A percentile compares a stretch with the other conserved stretches of the same genome.
Evolutionary conservation across 2,797 vertebrate species (phyloP).

Genomic region (Nothura maculosa): DNA sequence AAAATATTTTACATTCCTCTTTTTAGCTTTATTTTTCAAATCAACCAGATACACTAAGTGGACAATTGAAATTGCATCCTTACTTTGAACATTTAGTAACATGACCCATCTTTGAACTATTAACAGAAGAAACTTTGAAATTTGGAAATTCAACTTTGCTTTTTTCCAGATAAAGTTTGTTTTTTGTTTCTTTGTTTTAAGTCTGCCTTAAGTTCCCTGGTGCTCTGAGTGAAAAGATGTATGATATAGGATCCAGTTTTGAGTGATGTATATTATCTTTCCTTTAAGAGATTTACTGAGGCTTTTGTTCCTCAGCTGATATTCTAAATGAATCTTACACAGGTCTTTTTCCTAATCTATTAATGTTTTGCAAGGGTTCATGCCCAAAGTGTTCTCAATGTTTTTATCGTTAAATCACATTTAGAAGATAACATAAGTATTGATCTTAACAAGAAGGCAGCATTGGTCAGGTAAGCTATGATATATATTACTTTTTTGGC

Average conservation of each 20-base stretch:
- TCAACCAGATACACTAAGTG: background rate
- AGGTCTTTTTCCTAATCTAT: background rate
- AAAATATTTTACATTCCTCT: background rate
- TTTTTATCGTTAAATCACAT: background rate
- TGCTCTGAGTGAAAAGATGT: background rate
- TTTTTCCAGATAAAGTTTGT: background rate
- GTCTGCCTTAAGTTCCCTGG: background rate
- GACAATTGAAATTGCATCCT: background rate
- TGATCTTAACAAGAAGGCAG: background rate
- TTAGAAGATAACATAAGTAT: conserved; percentile 11
- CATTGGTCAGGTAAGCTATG: background rate
- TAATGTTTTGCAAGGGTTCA: background rate
- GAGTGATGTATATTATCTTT: background rate
- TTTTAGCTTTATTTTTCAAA: background rate
- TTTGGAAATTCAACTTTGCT: background rate
- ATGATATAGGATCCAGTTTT: background rate
- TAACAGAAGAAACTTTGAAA: background rate
- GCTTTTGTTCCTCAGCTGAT: background rate
- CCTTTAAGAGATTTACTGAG: background rate
- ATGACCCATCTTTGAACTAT: background rate
- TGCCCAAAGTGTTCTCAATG: background rate
- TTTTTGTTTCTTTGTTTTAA: background rate
- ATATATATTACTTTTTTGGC: conserved; percentile 25
- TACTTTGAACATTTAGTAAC: background rate
- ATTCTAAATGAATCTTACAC: background rate